Evolutionary conservation across 2,797 vertebrate species (phyloP), one percentile per base, ranked within the genome.

Genomic region (Pangasius macronema): DNA sequence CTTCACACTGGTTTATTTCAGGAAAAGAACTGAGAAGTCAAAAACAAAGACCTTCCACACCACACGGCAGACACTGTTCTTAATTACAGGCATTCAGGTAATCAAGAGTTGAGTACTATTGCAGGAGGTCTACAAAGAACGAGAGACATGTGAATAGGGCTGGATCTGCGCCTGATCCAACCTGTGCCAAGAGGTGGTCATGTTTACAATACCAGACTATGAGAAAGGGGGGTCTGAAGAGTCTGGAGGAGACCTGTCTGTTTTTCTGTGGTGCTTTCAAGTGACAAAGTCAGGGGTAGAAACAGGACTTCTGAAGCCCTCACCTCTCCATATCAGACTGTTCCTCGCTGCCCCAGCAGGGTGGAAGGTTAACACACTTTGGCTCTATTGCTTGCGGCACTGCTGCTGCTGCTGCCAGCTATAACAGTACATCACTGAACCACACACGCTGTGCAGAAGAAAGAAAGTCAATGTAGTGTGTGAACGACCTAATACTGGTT

Each of bases 31-130:
- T 30, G 84, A 82, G 55, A 59, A 83, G 87, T 86, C 88, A 70
- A 88, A 73, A 87, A 77, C 65, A 72, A 85, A 88, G 72, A 82
- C 77, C 72, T 65, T 87, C 22, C 61, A 73, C 53, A 33, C 82
- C 30, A n/a, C 72, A 84, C 13, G 11, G 63, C 46, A 33, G 82
- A 2, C 30, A 67, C 84, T 87, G 73, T 76, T 84, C 87, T 81
- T 89, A 89, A 90, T 89, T 89, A 86, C n/a, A 76, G 30, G 55
- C 49, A 72, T 88, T 88, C 85, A 51, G 68, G 61, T 82, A 89
- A 89, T 86, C 84, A 86, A 84, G 36, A 59, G 20, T 82, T 88
- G 84, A 90, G 88, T 91, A 86, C 53, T 61, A 53, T 57, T 51
- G 67, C 85, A 67, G 49, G 85, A 88, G 83, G 70, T 89, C 46